phyloP scores from a whole-genome alignment of 2,797 vertebrate species.

The Ceryle rudis region DNA sequence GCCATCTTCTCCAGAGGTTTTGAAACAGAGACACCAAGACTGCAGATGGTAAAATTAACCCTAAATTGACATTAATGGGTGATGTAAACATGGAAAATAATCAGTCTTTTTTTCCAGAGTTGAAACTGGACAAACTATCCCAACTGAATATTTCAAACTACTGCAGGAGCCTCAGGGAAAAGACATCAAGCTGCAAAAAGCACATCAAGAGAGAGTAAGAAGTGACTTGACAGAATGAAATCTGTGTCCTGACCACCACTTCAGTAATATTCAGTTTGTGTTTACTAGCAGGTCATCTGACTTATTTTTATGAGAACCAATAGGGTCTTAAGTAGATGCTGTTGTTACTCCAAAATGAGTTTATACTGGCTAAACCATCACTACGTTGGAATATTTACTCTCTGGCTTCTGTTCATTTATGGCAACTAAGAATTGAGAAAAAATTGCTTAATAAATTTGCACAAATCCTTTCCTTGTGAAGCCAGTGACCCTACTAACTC shows the following conservation, averaged over 20 bases:
- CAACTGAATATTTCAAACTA: neutral
- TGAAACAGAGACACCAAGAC: neutral
- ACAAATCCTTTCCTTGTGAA: neutral
- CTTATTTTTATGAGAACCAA: neutral
- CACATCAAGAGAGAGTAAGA: neutral
- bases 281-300: neutral
- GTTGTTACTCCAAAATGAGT: neutral
- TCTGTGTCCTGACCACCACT: neutral
- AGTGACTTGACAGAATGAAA: neutral
- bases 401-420: neutral
- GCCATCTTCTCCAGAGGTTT: neutral
- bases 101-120: neutral
- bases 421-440: neutral
- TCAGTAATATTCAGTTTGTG: neutral
- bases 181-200: neutral
- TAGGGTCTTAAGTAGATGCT: neutral
- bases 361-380: neutral
- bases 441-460: neutral
- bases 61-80: neutral
- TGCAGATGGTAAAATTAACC: neutral
- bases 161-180: neutral
- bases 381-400: neutral
- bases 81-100: neutral
- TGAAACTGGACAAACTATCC: neutral
- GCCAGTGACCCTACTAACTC: neutral